Conservation (phyloP, 2,888 invertebrate species). For the Leucophora obtusa region DNA sequence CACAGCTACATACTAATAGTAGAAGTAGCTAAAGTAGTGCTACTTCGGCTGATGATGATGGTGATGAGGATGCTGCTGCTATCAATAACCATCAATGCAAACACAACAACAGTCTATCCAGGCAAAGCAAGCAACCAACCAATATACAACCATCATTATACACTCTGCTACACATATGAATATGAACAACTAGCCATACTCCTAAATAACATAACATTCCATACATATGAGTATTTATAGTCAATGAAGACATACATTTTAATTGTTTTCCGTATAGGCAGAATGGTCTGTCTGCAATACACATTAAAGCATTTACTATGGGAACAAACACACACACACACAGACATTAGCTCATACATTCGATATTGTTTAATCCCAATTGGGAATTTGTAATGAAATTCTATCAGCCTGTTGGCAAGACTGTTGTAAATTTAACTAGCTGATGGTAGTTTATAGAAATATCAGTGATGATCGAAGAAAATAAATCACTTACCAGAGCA, state of each 20-base stretch:
- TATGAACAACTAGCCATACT: conserved; percentile 6
- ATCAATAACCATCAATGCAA: conserved; percentile 64
- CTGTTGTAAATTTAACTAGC: not conserved
- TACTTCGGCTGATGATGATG: no score
- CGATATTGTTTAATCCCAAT: not conserved
- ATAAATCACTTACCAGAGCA: no score
- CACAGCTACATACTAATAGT: no score
- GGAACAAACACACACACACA: conserved; percentile 22
- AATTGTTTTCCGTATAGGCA: conserved; percentile 64
- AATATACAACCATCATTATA: conserved; percentile 41
- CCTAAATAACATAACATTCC: conserved; percentile 23
- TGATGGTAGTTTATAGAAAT: no score
- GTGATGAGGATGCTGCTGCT: conserved; percentile 30
- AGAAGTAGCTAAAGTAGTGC: no score
- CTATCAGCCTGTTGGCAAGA: not conserved
- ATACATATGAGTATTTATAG: conserved; percentile 59
- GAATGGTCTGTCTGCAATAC: conserved; percentile 15
- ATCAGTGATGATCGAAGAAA: no score
- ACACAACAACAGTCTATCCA: conserved; percentile 29
- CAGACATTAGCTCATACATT: conserved; percentile 8
- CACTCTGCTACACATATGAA: conserved; percentile 2
- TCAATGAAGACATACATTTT: conserved; percentile 64
- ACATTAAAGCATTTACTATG: conserved; percentile 23
- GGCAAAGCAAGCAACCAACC: conserved; percentile 41
- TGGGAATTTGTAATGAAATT: not conserved